Evolutionary conservation across 2,888 invertebrate species (phyloP), one percentile per base, ranked within the genome.

Genomic region (Rhogogaster chlorosoma): DNA sequence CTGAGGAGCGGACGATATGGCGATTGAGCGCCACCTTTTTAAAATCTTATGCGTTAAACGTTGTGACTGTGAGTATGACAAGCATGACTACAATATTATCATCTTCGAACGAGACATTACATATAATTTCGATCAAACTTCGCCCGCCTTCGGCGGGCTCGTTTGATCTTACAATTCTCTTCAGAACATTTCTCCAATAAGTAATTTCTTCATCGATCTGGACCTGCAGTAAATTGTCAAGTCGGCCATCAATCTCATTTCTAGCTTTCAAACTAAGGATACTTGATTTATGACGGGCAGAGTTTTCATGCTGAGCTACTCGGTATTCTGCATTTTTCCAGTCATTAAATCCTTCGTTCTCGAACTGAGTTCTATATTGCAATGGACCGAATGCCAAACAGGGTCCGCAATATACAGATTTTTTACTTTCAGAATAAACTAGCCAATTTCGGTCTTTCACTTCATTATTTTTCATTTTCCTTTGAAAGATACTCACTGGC

Each of bases 171-270:
- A n/a, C n/a, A n/a, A n/a, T n/a, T n/a, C 88, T 85, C 84, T 85
- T 88, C 42, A 89, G 77, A 77, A 89, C 88, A 53, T 88, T 88
- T 86, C 84, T 87, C 88, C 88, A 89, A 86, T 89, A 89, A 78
- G 36, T 85, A 73, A 71, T 86, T 86, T 86, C 85, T 86, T 71
- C 73, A 57, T 86, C 78, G 71, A 78, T 53, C 64, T 88, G 86
- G 61, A 85, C 18, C 7, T 84, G 83, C n/a, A 88, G 86, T 84
- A 83, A 83, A 87, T 86, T 86, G 73, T 88, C 87, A 85, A 88
- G n/a, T 86, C 86, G 84, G 32, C 84, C 85, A 78, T 86, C 77
- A 86, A 84, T 86, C 53, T 42, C 78, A 80, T 82, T 86, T 86
- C 86, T 71, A 64, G 45, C 84, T 84, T 84, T 86, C 85, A 87